Percentiles rank a stretch among this genome's conserved stretches.
Evolutionary conservation across 2,797 vertebrate genomes (phyloP).

Genomic region (Propithecus deckenii): DNA sequence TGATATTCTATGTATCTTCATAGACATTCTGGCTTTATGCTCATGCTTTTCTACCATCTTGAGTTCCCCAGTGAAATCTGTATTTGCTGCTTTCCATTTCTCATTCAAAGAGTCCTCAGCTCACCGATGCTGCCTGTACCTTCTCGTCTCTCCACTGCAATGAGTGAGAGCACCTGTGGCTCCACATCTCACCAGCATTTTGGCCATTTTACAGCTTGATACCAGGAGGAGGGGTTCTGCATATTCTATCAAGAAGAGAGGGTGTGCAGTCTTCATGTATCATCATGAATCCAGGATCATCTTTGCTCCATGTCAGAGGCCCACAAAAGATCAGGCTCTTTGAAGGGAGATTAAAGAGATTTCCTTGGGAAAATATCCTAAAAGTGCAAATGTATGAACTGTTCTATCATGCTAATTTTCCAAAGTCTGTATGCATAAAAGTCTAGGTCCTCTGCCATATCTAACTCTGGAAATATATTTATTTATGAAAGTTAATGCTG

Average conservation of each 20-base stretch:
- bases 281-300: neutral
- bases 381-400: neutral
- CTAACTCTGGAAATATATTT: neutral
- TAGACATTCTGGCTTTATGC: accelerated
- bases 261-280: no score
- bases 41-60: neutral
- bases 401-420: neutral
- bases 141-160: neutral
- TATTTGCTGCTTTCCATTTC: neutral
- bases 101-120: neutral
- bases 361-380: neutral
- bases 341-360: neutral
- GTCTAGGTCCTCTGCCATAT: neutral
- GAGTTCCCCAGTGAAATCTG: neutral
- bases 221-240: neutral
- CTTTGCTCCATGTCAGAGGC: neutral
- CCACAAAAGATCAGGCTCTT: neutral
- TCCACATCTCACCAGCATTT: neutral
- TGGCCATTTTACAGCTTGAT: neutral
- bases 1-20: neutral
- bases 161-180: neutral
- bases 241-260: neutral
- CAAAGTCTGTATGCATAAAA: neutral
- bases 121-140: neutral
- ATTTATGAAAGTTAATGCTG: neutral